Percentiles rank a stretch among this genome's conserved stretches.
phyloP scores from a whole-genome alignment of 2,797 vertebrate genomes.

The Melanotaenia maccullochi region DNA sequence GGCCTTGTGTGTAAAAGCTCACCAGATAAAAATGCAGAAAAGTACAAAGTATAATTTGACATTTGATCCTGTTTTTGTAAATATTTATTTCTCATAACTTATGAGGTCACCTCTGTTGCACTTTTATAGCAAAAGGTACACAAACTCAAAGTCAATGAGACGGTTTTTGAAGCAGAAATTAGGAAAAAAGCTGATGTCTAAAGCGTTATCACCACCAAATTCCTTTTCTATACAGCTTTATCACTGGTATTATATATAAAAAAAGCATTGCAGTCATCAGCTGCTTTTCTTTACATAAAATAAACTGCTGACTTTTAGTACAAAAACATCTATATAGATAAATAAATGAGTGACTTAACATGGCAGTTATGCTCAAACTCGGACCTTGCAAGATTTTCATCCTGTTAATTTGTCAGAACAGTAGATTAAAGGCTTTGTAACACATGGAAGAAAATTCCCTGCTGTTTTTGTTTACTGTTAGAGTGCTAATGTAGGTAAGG shows the following conservation, averaged over 20 bases:
- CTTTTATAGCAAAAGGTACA: not conserved
- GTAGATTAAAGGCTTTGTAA: conserved; percentile 11
- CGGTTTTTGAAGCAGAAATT: too few species aligned
- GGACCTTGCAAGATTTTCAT: conserved; percentile 2
- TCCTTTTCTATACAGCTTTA: too few species aligned
- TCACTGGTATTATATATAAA: too few species aligned
- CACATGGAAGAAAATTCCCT: not conserved
- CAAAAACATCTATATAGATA: not conserved
- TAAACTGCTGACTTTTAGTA: not conserved
- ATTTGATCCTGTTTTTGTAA: not conserved
- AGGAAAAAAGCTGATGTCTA: too few species aligned
- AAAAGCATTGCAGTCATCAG: not conserved
- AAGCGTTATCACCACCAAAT: too few species aligned
- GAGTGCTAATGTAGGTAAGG: not conserved
- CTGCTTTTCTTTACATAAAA: not conserved
- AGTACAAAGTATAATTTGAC: not conserved
- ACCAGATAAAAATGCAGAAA: not conserved
- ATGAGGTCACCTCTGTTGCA: not conserved
- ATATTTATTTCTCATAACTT: too few species aligned
- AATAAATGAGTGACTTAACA: not conserved
- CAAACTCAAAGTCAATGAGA: too few species aligned
- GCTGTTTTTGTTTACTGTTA: not conserved
- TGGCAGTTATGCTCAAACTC: not conserved
- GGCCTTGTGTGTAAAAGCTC: not conserved
- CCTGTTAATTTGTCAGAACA: conserved; percentile 2